Percentiles rank a stretch among this genome's conserved stretches.
phyloP scores from a whole-genome alignment of 1,140 invertebrate genomes.

The Magallana angulata region DNA sequence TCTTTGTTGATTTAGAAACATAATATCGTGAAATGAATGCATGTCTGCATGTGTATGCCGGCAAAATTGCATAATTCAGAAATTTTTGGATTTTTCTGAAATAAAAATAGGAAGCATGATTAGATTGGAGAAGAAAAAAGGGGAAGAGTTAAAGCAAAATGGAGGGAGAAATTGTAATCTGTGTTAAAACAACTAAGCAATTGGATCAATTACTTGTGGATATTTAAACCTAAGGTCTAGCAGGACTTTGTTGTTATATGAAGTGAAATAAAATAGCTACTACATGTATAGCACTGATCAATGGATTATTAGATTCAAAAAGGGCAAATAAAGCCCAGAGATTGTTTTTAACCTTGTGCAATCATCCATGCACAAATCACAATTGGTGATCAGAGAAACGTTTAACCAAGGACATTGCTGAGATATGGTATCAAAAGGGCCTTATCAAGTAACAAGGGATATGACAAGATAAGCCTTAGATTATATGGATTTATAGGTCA shows the following conservation, averaged over 20 bases:
- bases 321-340: not conserved
- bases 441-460: not conserved
- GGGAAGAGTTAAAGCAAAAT: no score
- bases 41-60: no score
- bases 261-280: no score
- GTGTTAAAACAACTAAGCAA: not conserved
- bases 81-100: no score
- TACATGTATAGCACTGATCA: not conserved
- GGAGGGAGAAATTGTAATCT: no score
- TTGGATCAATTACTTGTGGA: not conserved
- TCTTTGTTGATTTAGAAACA: no score
- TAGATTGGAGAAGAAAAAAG: no score
- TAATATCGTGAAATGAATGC: no score
- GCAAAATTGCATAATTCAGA: no score
- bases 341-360: constrained; percentile 36
- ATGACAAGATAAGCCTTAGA: not conserved
- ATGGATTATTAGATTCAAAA: not conserved
- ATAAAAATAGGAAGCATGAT: no score
- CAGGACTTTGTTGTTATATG: no score
- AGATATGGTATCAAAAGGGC: not conserved
- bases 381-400: not conserved
- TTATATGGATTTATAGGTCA: not conserved
- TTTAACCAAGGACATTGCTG: not conserved
- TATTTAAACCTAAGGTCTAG: no score
- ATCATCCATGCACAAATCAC: not conserved